phyloP scores from a whole-genome alignment of 2,113 vertebrate species.

The Etia nguti region DNA sequence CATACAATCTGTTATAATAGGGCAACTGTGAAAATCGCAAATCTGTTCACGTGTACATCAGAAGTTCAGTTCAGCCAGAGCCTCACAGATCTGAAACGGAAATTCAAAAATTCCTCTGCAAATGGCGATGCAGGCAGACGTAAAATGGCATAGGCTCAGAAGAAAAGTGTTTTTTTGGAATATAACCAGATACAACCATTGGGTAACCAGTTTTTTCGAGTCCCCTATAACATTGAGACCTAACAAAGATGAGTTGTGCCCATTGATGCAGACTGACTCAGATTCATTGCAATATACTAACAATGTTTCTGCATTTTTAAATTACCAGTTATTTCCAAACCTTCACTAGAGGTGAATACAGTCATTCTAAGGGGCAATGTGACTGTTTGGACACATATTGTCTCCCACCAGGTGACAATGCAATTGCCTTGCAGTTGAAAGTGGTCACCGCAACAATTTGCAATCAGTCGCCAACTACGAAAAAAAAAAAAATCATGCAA shows the following conservation, averaged over 20 bases:
- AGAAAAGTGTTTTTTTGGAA: neutral
- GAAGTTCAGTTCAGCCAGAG: neutral
- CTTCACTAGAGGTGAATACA: neutral
- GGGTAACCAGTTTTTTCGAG: neutral
- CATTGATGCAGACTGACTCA: neutral
- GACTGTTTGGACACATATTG: neutral
- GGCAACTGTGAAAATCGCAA: neutral
- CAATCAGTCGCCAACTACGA: neutral
- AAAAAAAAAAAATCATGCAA: neutral
- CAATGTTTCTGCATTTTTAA: neutral
- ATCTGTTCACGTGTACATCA: neutral
- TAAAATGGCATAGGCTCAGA: neutral
- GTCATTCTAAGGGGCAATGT: neutral
- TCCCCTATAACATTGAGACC: neutral
- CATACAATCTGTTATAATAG: neutral
- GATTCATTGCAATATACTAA: neutral
- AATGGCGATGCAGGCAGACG: neutral
- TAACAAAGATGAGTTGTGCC: neutral
- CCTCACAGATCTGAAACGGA: neutral
- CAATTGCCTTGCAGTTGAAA: neutral
- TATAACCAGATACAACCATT: neutral
- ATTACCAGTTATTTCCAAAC: neutral
- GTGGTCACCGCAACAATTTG: neutral
- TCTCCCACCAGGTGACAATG: neutral
- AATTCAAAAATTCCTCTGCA: neutral